Conservation (phyloP, 2,113 vertebrate genomes). For the Sturnira hondurensis region DNA sequence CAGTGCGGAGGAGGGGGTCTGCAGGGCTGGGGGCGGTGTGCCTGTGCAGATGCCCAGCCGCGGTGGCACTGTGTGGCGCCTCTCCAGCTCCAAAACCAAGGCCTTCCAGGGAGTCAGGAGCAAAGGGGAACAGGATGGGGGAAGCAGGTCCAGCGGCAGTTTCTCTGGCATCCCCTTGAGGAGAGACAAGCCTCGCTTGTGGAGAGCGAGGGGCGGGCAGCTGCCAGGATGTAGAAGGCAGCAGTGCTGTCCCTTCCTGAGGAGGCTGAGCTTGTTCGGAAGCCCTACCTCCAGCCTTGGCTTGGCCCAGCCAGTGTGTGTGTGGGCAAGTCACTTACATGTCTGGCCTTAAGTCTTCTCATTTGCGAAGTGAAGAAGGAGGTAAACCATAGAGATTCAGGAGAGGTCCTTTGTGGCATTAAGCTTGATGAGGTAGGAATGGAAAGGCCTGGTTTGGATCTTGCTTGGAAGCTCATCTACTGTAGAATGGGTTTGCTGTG, state of each 20-base stretch:
- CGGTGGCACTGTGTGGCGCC: neutral
- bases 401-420: neutral
- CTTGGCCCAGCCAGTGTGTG: neutral
- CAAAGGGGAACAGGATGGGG: neutral
- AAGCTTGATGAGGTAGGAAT: neutral
- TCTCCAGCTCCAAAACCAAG: neutral
- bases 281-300: neutral
- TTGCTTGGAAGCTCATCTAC: neutral
- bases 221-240: neutral
- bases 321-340: neutral
- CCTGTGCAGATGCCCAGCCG: neutral
- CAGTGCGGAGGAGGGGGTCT: neutral
- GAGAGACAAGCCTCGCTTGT: neutral
- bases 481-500: neutral
- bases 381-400: neutral
- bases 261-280: neutral
- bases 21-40: too few relatives aligned
- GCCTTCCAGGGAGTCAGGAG: rapidly evolving
- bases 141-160: neutral
- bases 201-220: neutral
- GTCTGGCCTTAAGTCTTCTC: neutral
- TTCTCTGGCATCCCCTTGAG: neutral
- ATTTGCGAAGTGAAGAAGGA: neutral
- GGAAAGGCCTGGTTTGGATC: neutral
- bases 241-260: neutral